Percentiles rank a stretch among this genome's conserved stretches.
Conservation (phyloP, 2,113 vertebrate species). For the Phyllopteryx taeniolatus region DNA sequence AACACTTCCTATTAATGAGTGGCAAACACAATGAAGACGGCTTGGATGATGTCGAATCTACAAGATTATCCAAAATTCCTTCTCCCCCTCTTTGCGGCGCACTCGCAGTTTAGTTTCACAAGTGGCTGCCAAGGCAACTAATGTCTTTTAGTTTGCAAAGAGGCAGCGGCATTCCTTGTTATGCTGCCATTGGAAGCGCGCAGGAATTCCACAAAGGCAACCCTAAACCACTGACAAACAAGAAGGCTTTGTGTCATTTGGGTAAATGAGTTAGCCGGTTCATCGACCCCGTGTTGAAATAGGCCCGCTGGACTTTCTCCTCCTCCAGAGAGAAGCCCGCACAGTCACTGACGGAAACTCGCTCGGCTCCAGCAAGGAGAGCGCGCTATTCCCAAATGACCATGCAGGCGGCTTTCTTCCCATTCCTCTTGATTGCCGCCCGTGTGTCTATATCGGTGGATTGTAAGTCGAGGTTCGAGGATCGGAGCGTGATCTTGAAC, state of each 20-base stretch:
- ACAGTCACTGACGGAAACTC: constrained; percentile 23
- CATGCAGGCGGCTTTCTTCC: constrained; percentile 65
- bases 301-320: constrained; percentile 69
- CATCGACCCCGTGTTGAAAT: constrained; percentile 65
- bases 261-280: constrained; percentile 68
- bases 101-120: not conserved
- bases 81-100: not conserved
- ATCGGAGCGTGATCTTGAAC: not conserved
- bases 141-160: not conserved
- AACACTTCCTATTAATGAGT: no score
- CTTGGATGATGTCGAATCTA: no score
- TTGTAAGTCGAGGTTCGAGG: constrained; percentile 28
- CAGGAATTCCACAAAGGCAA: constrained; percentile 5
- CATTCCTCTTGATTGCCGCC: constrained; percentile 44
- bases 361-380: constrained; percentile 13
- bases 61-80: no score
- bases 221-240: constrained; percentile 23
- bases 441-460: constrained; percentile 54
- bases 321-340: constrained; percentile 39
- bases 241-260: constrained; percentile 31
- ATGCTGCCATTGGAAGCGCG: not conserved
- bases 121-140: not conserved
- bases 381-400: constrained; percentile 25
- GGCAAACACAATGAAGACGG: no score
- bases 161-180: not conserved